These are phyloP conservation scores for Acridotheres tristis DNA, from an alignment of 2,797 vertebrate species.

Conservation along the genomic window DNA sequence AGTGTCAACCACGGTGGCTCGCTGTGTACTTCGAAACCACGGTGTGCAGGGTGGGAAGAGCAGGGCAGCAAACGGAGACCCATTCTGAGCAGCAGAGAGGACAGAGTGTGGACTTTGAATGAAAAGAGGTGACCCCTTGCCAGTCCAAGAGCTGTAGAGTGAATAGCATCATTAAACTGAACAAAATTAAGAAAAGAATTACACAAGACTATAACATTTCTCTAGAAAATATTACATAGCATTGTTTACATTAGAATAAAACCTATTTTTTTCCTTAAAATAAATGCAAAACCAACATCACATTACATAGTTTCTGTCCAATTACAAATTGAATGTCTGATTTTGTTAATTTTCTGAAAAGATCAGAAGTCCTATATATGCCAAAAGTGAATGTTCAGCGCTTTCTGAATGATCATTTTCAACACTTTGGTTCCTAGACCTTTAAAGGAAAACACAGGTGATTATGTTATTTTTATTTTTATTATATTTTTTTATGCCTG, in stretches of 20 bases:
- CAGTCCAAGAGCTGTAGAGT: too few species aligned
- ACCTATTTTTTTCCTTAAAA: neutral
- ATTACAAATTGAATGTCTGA: neutral
- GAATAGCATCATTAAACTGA: neutral
- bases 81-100: too few species aligned
- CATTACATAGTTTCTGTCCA: neutral
- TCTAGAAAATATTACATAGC: neutral
- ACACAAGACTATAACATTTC: neutral
- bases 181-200: neutral
- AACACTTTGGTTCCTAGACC: neutral
- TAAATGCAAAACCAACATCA: neutral
- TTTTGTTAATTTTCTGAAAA: neutral
- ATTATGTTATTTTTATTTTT: neutral
- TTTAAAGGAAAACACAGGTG: neutral
- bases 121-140: neutral
- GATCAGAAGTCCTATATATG: neutral
- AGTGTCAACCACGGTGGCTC: accelerated
- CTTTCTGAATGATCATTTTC: neutral
- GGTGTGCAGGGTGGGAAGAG: too few species aligned
- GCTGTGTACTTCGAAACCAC: accelerated
- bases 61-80: neutral
- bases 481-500: neutral
- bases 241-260: neutral
- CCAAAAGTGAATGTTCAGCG: neutral
- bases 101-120: accelerated